Base-by-base conservation (phyloP, 2,888 invertebrate genomes). In the Tortricodes alternella region DNA sequence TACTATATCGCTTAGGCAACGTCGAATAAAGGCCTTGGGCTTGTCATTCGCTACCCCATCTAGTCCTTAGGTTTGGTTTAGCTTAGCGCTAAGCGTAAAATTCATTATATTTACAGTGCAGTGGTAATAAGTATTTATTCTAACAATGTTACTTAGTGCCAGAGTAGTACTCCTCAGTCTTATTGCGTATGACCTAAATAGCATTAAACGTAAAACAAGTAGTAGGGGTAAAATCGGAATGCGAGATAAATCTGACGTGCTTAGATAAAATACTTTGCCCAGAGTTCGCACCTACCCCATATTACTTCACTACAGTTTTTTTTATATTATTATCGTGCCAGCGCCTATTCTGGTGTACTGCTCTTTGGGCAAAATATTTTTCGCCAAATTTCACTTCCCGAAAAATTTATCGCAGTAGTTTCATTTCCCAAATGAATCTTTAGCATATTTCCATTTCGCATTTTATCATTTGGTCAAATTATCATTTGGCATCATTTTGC, bases 141-240 rank as follows among this genome's bases (percentile, higher is more conserved):
- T 50, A 43, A 50, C 37, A 37, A 50, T 48, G 56, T 44, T 56
- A 56, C 44, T 50, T 56, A 56, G 53, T 46, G 70, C 71, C 65
- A 74, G 76, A 76, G 71, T 76, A 76, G 68, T 61, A 77, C 73
- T 78, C 73, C 70, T 83, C 83, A 83, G 83, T 83, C 83, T 83
- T 82, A 72, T 80, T 74, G 74, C 29, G 51, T 61, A 43, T 48
- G 58, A 55, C n/a, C 48, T 60, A 60, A 52, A 46, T 39, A 38
- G 27, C 19, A 24, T 37, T 46, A 46, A 46, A 46, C 29, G 23
- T 46, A 46, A 13, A 39, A 27, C 21, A 29, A 46, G 9, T 4
- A 3, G 9, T 21, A 13, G 13, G 7, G 21, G 29, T 44, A 44
- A 29, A 11, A 29, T 15, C n/a, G 5, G 6, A 24, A 23, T 15